Base-by-base conservation (phyloP, 2,113 vertebrate species). In the Ammodramus savannarum region DNA sequence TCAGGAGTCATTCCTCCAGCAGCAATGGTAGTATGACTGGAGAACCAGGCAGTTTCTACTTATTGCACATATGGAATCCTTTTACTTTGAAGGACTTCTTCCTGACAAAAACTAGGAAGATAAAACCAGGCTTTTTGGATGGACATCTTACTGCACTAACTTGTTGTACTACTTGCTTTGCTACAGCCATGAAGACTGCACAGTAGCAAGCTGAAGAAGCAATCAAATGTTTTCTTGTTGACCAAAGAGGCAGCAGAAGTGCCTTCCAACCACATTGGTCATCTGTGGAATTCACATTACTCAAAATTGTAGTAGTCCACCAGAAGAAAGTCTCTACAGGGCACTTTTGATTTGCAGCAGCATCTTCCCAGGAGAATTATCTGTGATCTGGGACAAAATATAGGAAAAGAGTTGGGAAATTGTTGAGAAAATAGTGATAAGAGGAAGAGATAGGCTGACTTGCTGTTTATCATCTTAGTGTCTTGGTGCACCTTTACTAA, bases 61-160 rank as follows among this genome's bases (percentile, higher is more conserved):
- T 81, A 32, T 0, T 63, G 66, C 23, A 22, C 8, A 1, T 55
- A 46, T 1, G 11, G 25, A 66, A 16, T 74, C 34, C 5, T 41
- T 3, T 34, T 81, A 39, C n/a, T n/a, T 52, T 52, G 41, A 39
- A 72, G 25, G 19, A 44, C 49, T 79, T 43, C 31, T 63, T 72
- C 62, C 62, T 63, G 48, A 51, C 55, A 41, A 80, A 52, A 81
- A 13, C 10, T 38, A 19, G 21, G 36, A 68, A 68, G 31, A 34
- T 51, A 54, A 52, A 78, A 78, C 3, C 13, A 63, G 22, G 16
- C 10, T n/a, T 82, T 87, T 74, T 43, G 57, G 32, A 49, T 46
- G 38, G 66, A 14, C 52, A 38, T 67, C 46, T 66, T 57, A 14
- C 3, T 88, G 31, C 18, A 17, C 15, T 74, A 62, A 43, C 27